These are phyloP conservation scores for Tetragonula carbonaria DNA, from an alignment of 2,888 invertebrate genomes.

Conservation along the genomic window DNA sequence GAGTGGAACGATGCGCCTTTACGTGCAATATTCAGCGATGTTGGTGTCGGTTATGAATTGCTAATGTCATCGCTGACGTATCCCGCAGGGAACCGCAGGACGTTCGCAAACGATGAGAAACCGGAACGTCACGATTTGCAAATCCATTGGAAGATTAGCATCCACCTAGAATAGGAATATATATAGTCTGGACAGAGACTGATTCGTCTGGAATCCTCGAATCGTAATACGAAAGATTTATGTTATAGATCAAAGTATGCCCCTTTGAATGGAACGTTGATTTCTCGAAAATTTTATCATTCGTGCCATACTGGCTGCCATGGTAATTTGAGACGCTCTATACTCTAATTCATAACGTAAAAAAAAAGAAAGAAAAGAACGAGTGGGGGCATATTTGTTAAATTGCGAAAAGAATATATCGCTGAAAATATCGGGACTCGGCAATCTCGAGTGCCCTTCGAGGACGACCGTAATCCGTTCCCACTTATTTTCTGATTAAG, in stretches of 20 bases:
- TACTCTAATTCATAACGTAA: no score
- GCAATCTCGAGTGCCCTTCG: slow-evolving; percentile 32
- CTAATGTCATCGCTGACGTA: slow-evolving; percentile 51
- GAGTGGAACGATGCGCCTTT: neutral
- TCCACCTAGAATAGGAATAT: slow-evolving; percentile 4
- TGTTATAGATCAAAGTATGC: neutral
- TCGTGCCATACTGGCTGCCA: neutral
- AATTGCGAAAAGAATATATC: neutral
- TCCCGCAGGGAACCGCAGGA: slow-evolving; percentile 28
- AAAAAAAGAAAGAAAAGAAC: no score
- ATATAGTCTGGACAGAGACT: neutral
- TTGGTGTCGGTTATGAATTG: slow-evolving; percentile 61
- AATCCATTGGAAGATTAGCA: slow-evolving; percentile 53
- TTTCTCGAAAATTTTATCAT: neutral
- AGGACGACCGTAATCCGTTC: slow-evolving; percentile 52
- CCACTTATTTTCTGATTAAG: slow-evolving; percentile 61
- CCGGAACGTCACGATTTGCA: slow-evolving; percentile 41
- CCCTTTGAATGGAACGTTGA: neutral
- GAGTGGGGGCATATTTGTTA: no score
- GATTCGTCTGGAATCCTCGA: slow-evolving; percentile 17
- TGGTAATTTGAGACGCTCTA: no score
- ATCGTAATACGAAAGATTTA: neutral
- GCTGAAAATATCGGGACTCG: slow-evolving; percentile 18
- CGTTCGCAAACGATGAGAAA: slow-evolving; percentile 47
- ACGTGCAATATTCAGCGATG: slow-evolving; percentile 1